These are phyloP conservation scores for Eonycteris spelaea DNA, from an alignment of 2,113 vertebrate species.

Conservation along the genomic window DNA sequence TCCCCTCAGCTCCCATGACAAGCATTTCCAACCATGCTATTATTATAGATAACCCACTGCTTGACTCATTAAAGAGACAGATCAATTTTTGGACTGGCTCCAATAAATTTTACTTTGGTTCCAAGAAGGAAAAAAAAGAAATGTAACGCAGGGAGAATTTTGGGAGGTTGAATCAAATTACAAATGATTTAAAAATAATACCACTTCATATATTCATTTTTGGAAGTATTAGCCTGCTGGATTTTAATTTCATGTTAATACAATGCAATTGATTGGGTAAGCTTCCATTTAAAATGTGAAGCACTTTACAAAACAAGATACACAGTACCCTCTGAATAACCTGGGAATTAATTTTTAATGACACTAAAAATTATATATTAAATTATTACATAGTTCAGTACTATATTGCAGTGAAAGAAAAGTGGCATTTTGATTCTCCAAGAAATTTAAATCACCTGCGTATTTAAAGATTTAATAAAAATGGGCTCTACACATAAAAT, in stretches of 20 bases:
- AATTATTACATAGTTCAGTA: neutral
- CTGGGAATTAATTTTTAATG: neutral
- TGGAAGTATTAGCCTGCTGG: neutral
- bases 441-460: neutral
- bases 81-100: neutral
- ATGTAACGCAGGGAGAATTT: neutral
- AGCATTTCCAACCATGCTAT: neutral
- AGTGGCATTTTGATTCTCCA: neutral
- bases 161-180: constrained; percentile 44
- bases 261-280: constrained; percentile 4
- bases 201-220: constrained; percentile 21
- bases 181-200: constrained; percentile 51
- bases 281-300: constrained; percentile 16
- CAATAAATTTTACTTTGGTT: neutral
- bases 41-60: neutral
- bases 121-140: neutral
- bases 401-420: neutral
- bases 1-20: neutral
- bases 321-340: neutral
- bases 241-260: constrained; percentile 61
- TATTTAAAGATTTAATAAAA: constrained; percentile 51
- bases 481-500: neutral
- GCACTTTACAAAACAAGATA: neutral
- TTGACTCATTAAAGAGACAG: neutral
- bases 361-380: constrained; percentile 6